Conservation (phyloP, 2,797 vertebrate genomes). For the Argentina silus region DNA sequence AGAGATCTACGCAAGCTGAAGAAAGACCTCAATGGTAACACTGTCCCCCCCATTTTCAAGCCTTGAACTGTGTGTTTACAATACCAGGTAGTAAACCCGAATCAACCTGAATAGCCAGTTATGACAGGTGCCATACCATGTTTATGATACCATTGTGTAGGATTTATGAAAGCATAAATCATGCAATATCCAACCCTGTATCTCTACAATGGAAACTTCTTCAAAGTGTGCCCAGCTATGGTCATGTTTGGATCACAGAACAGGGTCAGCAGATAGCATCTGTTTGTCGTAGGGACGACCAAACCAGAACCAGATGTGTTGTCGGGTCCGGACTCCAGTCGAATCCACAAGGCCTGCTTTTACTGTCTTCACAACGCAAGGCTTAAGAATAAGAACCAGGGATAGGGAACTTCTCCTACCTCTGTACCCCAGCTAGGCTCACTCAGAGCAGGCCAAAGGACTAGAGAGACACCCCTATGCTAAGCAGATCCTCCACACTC, state of each 20-base stretch:
- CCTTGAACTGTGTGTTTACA: slow-evolving; percentile 36
- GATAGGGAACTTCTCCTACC: slow-evolving; percentile 67
- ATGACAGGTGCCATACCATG: slow-evolving; percentile 39
- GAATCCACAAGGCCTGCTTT: slow-evolving; percentile 73
- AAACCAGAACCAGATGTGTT: slow-evolving; percentile 85
- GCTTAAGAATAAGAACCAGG: slow-evolving; percentile 71
- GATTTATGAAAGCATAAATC: slow-evolving; percentile 24
- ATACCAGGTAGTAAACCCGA: slow-evolving; percentile 19
- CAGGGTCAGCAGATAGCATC: slow-evolving; percentile 78
- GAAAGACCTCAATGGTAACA: slow-evolving; percentile 90
- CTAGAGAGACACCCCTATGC: not conserved
- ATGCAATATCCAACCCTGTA: slow-evolving; percentile 37
- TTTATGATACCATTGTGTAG: slow-evolving; percentile 33
- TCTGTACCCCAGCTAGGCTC: slow-evolving; percentile 49
- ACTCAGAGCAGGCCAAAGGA: slow-evolving; percentile 9
- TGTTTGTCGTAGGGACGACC: slow-evolving; percentile 75
- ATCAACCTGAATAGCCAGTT: slow-evolving; percentile 13
- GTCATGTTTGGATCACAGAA: slow-evolving; percentile 63
- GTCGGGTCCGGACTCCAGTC: slow-evolving; percentile 78
- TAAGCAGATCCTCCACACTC: not conserved
- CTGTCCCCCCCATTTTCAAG: slow-evolving; percentile 19
- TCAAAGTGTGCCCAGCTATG: slow-evolving; percentile 57
- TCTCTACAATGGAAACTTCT: slow-evolving; percentile 51
- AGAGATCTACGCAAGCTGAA: slow-evolving; percentile 93
- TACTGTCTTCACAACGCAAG: slow-evolving; percentile 73